phyloP scores from a whole-genome alignment of 2,797 vertebrate species.

The Odontamblyopus lacepedii region DNA sequence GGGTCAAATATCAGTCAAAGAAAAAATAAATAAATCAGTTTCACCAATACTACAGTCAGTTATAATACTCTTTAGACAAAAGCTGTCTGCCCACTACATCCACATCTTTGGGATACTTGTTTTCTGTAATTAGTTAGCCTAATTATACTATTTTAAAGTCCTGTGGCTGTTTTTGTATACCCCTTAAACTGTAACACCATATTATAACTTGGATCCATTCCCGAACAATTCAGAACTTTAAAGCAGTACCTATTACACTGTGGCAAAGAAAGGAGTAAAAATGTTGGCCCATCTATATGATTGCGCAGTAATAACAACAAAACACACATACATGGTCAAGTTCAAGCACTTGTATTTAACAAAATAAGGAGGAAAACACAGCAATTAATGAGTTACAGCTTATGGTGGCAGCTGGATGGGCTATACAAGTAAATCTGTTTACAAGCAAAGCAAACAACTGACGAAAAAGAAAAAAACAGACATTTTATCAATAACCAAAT shows the following conservation, averaged over 20 bases:
- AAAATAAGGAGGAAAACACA: constrained; percentile 77
- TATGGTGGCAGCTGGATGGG: constrained; percentile 87
- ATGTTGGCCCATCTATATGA: background rate
- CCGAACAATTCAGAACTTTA: too few species aligned
- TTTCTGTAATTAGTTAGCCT: background rate
- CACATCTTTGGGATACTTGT: background rate
- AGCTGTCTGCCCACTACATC: background rate
- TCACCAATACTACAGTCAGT: background rate
- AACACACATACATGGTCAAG: constrained; percentile 49
- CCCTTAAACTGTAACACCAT: too few species aligned
- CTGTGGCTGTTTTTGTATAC: background rate
- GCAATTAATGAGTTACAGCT: constrained; percentile 93
- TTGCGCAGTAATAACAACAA: constrained; percentile 13
- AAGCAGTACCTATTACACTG: background rate
- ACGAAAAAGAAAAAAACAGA: constrained; percentile 75
- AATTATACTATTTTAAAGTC: background rate
- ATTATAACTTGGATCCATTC: too few species aligned
- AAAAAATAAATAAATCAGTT: background rate
- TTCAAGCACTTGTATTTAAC: constrained; percentile 93
- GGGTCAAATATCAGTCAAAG: background rate
- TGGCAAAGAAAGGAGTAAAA: background rate
- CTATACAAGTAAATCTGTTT: constrained; percentile 85
- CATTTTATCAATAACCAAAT: constrained; percentile 85
- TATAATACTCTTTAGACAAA: background rate
- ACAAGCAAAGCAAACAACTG: constrained; percentile 90